Percentiles rank a stretch among this genome's conserved stretches.
Evolutionary conservation across 2,888 invertebrate genomes (phyloP).

Genomic region (Lasiommata megera): DNA sequence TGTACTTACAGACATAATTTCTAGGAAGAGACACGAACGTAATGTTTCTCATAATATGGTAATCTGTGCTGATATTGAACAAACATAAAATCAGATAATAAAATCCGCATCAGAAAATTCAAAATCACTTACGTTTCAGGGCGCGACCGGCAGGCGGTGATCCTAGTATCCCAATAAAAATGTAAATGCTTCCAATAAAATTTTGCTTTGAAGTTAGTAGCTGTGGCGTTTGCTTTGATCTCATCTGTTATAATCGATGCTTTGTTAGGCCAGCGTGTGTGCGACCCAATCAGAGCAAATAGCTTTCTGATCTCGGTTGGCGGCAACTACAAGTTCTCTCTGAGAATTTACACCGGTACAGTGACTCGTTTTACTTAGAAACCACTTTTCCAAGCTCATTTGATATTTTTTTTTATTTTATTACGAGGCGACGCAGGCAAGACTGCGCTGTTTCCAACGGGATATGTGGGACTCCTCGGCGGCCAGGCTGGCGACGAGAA

Average conservation of each 20-base stretch:
- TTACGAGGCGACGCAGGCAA: no score
- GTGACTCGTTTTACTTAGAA: not conserved
- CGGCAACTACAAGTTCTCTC: constrained; percentile 23
- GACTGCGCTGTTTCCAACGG: no score
- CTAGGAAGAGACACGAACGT: constrained; percentile 46
- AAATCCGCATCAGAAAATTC: constrained; percentile 81
- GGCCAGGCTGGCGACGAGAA: no score
- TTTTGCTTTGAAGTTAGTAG: constrained; percentile 74
- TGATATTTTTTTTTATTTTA: no score
- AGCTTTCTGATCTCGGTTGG: constrained; percentile 50
- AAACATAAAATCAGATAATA: constrained; percentile 78
- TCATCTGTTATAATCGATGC: constrained; percentile 63
- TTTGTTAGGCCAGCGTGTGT: constrained; percentile 47
- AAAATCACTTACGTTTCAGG: constrained; percentile 80
- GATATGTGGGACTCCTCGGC: no score
- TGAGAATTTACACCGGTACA: not conserved
- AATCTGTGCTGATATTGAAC: constrained; percentile 71
- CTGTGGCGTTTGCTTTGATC: constrained; percentile 65
- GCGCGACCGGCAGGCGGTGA: constrained; percentile 64
- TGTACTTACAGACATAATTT: not conserved
- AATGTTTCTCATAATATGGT: constrained; percentile 63
- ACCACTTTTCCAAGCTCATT: no score
- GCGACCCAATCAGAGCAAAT: constrained; percentile 50
- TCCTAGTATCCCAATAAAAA: constrained; percentile 79
- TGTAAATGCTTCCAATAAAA: constrained; percentile 78